Evolutionary conservation across 1,140 invertebrate species (phyloP).

Genomic region (Lineus longissimus): DNA sequence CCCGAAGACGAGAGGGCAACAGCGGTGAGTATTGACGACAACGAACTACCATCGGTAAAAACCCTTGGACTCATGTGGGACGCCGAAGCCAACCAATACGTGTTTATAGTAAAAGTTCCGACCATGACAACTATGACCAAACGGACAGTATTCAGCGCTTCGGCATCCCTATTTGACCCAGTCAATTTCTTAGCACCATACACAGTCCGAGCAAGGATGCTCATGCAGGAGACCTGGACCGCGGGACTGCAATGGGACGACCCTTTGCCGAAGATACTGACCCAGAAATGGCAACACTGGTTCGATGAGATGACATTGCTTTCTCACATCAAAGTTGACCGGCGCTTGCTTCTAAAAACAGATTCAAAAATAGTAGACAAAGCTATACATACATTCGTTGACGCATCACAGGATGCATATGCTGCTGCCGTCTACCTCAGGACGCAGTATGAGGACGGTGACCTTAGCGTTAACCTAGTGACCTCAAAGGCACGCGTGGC

Average conservation of each 20-base stretch:
- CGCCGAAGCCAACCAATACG: slow-evolving; percentile 15
- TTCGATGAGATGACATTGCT: not conserved
- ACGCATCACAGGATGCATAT: slow-evolving; percentile 7
- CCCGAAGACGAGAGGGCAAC: not conserved
- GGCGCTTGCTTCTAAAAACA: not conserved
- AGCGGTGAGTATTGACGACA: not conserved
- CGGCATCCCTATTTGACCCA: slow-evolving; percentile 5
- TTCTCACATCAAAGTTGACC: not conserved
- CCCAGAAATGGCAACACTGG: not conserved
- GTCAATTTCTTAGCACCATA: not conserved
- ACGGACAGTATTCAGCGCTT: not conserved
- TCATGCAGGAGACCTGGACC: slow-evolving; percentile 1
- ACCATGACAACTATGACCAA: slow-evolving; percentile 1
- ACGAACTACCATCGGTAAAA: not conserved
- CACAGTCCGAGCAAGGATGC: not conserved
- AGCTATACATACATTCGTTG: not conserved
- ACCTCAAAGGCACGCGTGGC: not conserved
- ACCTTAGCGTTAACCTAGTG: not conserved
- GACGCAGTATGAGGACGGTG: not conserved
- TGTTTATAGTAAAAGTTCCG: not conserved
- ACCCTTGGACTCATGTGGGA: slow-evolving; percentile 7
- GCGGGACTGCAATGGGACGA: not conserved
- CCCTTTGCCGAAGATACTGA: not conserved
- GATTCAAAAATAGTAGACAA: not conserved
- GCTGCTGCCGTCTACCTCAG: not conserved